Conservation (phyloP, 2,113 vertebrate species). For the Pteropus alecto region DNA sequence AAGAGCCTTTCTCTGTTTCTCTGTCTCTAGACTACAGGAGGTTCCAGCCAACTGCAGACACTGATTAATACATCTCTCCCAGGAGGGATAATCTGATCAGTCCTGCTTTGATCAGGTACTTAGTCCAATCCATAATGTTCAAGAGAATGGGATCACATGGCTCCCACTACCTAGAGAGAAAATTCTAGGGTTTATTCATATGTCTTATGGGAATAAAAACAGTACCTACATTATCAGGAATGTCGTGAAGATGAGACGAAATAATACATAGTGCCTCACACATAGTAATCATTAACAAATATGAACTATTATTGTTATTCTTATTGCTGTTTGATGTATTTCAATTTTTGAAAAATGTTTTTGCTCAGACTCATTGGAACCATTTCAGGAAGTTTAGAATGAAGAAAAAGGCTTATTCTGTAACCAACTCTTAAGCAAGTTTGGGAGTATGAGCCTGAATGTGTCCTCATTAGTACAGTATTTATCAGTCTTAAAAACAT, state of each 20-base stretch:
- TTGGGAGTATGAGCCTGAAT: neutral
- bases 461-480: neutral
- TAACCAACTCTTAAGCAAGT: neutral
- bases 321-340: neutral
- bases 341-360: neutral
- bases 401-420: constrained; percentile 4
- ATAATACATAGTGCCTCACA: neutral
- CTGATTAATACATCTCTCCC: neutral
- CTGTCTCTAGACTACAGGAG: neutral
- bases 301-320: neutral
- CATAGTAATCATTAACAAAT: neutral
- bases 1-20: neutral
- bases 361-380: neutral
- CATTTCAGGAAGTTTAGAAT: neutral
- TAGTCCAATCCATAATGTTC: neutral
- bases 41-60: neutral
- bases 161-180: neutral
- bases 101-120: neutral
- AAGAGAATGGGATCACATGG: neutral
- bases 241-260: neutral
- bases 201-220: neutral
- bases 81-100: neutral
- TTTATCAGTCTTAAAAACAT: constrained; percentile 18
- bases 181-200: neutral
- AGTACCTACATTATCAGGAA: neutral